Conservation (phyloP, 1,140 invertebrate species). For the Drosophila aff. region DNA sequence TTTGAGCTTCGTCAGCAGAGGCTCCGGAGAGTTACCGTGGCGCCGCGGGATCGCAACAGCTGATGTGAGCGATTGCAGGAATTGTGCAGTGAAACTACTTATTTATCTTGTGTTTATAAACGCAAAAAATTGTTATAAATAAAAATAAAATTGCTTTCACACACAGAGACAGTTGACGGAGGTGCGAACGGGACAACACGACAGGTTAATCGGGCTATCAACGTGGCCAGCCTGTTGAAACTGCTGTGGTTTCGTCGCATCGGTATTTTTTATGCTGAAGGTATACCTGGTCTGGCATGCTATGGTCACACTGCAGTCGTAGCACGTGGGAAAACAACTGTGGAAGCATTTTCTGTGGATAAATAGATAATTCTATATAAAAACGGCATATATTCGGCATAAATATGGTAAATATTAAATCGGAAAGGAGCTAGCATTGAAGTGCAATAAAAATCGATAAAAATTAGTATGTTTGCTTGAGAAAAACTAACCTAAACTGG, state of each 20-base stretch:
- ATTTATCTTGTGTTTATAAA: slow-evolving; percentile 51
- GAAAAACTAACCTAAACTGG: slow-evolving; percentile 37
- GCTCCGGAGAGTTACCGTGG: neutral
- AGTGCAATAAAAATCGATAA: neutral
- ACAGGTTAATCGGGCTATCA: slow-evolving; percentile 30
- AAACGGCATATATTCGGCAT: slow-evolving; percentile 54
- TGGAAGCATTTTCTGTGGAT: slow-evolving; percentile 37
- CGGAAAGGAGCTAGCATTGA: rapidly evolving
- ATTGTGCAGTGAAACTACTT: slow-evolving; percentile 6
- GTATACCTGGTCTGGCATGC: neutral
- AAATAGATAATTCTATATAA: slow-evolving; percentile 29
- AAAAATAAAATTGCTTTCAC: slow-evolving; percentile 55
- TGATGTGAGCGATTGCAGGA: slow-evolving; percentile 12
- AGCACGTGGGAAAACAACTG: slow-evolving; percentile 74
- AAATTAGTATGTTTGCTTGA: neutral
- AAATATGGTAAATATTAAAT: slow-evolving; percentile 64
- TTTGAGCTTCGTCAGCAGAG: neutral
- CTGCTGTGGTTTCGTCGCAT: neutral
- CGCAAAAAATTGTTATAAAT: slow-evolving; percentile 55
- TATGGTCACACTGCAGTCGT: slow-evolving; percentile 45
- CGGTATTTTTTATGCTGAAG: slow-evolving; percentile 15
- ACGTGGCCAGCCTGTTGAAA: slow-evolving; percentile 42
- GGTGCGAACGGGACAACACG: slow-evolving; percentile 35
- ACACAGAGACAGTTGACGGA: slow-evolving; percentile 37
- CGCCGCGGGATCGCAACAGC: slow-evolving; percentile 23